Evolutionary conservation across 2,888 invertebrate genomes (phyloP).

Genomic region (Halocaridina rubra): DNA sequence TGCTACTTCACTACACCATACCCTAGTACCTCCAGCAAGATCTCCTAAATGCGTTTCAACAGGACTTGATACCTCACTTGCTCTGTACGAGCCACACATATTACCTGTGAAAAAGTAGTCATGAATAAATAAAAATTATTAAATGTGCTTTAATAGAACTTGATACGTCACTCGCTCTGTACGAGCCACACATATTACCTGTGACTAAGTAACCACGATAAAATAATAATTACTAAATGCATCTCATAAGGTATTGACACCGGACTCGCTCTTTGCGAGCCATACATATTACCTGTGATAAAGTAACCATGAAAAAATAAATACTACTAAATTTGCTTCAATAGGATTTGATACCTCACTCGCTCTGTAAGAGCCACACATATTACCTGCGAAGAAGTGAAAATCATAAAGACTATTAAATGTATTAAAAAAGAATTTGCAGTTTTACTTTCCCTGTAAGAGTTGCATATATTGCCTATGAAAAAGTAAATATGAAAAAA

Average conservation of each 20-base stretch:
- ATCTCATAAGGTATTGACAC: slow-evolving; percentile 45
- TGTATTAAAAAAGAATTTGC: slow-evolving; percentile 39
- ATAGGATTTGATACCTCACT: slow-evolving; percentile 42
- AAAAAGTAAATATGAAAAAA: no score
- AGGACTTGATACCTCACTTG: slow-evolving; percentile 31
- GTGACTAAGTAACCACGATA: no score
- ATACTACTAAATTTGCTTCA: slow-evolving; percentile 38
- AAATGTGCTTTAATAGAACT: slow-evolving; percentile 41
- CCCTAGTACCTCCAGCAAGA: slow-evolving; percentile 41
- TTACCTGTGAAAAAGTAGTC: slow-evolving; percentile 6
- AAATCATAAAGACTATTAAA: slow-evolving; percentile 41
- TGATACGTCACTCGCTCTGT: slow-evolving; percentile 28
- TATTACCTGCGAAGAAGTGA: no score
- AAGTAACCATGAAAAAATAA: no score
- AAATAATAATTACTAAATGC: slow-evolving; percentile 33
- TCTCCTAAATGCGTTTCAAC: slow-evolving; percentile 54
- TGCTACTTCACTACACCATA: slow-evolving; percentile 55
- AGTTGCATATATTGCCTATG: slow-evolving; percentile 40
- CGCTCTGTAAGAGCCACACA: no score
- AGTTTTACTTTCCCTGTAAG: slow-evolving; percentile 23
- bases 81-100: slow-evolving; percentile 35
- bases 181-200: slow-evolving; percentile 31
- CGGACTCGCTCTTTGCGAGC: slow-evolving; percentile 27
- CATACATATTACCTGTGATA: slow-evolving; percentile 37
- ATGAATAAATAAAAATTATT: no score